phyloP scores from a whole-genome alignment of 2,113 vertebrate species.

The Anolis carolinensis region DNA sequence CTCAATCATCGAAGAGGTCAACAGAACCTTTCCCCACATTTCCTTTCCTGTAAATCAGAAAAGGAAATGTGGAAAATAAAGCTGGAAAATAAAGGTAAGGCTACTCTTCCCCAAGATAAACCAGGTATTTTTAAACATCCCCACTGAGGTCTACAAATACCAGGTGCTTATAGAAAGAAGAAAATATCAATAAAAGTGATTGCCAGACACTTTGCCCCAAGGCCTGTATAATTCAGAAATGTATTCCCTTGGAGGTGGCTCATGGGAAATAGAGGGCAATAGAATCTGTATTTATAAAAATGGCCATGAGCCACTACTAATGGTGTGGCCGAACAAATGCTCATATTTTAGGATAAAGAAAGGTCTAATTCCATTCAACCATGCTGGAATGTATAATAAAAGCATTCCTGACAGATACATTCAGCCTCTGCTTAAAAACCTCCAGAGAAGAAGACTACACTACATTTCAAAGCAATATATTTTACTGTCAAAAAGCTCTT shows the following conservation, averaged over 20 bases:
- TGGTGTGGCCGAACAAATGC: background rate
- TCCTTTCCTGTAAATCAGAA: conserved; percentile 59
- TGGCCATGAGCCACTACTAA: background rate
- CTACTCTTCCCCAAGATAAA: conserved; percentile 39
- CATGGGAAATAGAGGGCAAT: background rate
- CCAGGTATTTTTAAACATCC: conserved; percentile 18
- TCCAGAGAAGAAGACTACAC: too few species aligned
- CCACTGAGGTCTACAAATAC: background rate
- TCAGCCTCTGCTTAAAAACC: too few species aligned
- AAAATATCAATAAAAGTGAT: conserved; percentile 37
- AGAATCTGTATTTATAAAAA: background rate
- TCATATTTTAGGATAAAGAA: background rate
- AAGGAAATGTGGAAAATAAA: too few species aligned
- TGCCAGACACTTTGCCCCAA: conserved; percentile 11
- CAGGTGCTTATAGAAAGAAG: background rate
- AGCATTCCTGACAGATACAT: too few species aligned
- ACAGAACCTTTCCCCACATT: conserved; percentile 53
- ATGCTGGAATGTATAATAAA: too few species aligned
- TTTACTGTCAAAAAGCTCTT: too few species aligned
- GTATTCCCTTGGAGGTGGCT: background rate
- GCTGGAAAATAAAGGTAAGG: conserved; percentile 42
- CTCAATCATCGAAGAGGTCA: conserved; percentile 49
- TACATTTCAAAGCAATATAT: too few species aligned
- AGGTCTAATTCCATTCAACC: too few species aligned
- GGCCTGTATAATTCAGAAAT: background rate